Evolutionary conservation across 2,113 vertebrate genomes (phyloP).

Genomic region (Aldabrachelys gigantea): DNA sequence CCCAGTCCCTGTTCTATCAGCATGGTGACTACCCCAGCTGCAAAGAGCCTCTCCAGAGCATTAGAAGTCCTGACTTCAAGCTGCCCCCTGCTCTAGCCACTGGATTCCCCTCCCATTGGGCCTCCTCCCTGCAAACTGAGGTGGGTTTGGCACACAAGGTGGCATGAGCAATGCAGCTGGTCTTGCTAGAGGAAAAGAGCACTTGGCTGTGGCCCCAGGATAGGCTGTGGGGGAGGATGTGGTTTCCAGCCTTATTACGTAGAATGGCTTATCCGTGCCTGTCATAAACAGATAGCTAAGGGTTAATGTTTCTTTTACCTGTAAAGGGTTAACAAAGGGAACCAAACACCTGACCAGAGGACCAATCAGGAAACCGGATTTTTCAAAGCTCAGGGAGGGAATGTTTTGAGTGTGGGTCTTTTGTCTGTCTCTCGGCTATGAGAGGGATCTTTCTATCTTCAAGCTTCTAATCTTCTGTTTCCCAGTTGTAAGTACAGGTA

Average conservation of each 20-base stretch:
- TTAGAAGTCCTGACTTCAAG: not conserved
- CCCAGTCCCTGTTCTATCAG: fast-evolving
- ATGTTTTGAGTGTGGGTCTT: too few species aligned
- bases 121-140: not conserved
- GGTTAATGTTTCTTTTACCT: too few species aligned
- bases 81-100: not conserved
- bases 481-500: too few species aligned
- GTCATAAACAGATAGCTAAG: too few species aligned
- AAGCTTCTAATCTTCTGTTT: too few species aligned
- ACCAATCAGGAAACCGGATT: too few species aligned
- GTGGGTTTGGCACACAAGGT: not conserved
- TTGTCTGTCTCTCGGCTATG: too few species aligned
- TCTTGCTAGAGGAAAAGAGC: not conserved
- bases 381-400: too few species aligned
- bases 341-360: too few species aligned
- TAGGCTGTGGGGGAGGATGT: not conserved
- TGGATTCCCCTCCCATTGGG: not conserved
- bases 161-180: fast-evolving
- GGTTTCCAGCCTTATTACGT: not conserved
- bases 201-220: not conserved
- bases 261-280: not conserved
- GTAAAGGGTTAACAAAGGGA: too few species aligned
- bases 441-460: too few species aligned
- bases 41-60: not conserved
- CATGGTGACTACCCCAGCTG: fast-evolving